Evolutionary conservation across 1,140 invertebrate species (phyloP), one percentile per base, ranked within the genome.

Genomic region (Anastrepha obliqua): DNA sequence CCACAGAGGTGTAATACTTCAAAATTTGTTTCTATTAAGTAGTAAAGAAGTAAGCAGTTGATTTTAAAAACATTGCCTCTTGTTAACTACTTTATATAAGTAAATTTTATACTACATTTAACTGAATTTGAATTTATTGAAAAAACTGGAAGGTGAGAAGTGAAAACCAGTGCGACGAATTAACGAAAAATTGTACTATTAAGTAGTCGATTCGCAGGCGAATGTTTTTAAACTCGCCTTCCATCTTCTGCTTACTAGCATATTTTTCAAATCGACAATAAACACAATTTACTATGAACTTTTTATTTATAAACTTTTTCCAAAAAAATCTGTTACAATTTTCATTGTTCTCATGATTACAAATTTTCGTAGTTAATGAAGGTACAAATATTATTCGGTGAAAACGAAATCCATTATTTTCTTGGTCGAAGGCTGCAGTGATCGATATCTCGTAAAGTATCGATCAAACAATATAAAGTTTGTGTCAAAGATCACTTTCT

Each of bases 151-250:
- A 29, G 29, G 29, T 29, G 29, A 29, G 44, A 15, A 81, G 15
- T 44, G 13, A 13, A 44, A 47, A 47, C 6, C 58, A 58, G 9
- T 85, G 51, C 11, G 6, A 55, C 11, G 51, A 86, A 42, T 60
- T 62, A 60, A 0, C 47, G 86, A 86, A 86, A 86, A 65, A 65
- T 86, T 39, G 64, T 87, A 67, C 65, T 87, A 87, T 58, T 87
- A 87, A 87, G 86, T 87, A 87, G 86, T 87, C n/a, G 65, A 87
- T 70, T 87, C 65, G 86, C 20, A 87, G 62, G 86, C 86, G 86
- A 64, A 55, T 65, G 11, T 67, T 67, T 13, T 20, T 47, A 29
- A 60, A 67, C 44, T 87, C 86, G 44, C 64, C 64, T 70, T 87
- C 64, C 58, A 58, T 67, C 65, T 47, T 29, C 86, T 29, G 47